Percentiles rank a stretch among this genome's conserved stretches.
These are phyloP conservation scores for Podarcis siculus DNA, from an alignment of 2,797 vertebrate genomes.

Conservation along the genomic window DNA sequence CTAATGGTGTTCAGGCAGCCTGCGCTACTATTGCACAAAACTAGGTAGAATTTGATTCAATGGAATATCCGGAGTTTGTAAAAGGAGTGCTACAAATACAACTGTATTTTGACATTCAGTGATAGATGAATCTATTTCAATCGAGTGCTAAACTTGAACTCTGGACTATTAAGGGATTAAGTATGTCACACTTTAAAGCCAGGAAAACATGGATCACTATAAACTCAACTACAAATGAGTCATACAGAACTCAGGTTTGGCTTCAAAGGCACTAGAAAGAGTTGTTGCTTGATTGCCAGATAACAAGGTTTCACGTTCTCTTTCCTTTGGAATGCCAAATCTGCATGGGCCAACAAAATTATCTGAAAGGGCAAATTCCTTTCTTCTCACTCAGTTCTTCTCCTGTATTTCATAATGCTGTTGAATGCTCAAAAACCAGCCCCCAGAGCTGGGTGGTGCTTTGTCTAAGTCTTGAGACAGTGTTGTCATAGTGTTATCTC, in stretches of 20 bases:
- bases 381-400: constrained; percentile 1
- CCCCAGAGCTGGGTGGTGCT: not conserved
- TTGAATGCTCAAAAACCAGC: not conserved
- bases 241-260: not conserved
- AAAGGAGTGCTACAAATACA: not conserved
- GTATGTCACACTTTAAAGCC: not conserved
- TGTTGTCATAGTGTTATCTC: no score
- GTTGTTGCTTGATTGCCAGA: not conserved
- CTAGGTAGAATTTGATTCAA: not conserved
- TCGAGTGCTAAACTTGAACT: not conserved
- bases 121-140: constrained; percentile 15
- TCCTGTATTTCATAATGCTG: not conserved
- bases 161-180: constrained; percentile 1
- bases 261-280: not conserved
- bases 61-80: not conserved
- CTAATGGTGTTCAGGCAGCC: not conserved
- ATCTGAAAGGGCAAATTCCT: constrained; percentile 12
- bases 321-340: not conserved
- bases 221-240: not conserved
- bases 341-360: not conserved
- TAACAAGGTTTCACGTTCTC: constrained; percentile 8
- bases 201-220: constrained; percentile 14
- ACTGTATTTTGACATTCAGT: not conserved
- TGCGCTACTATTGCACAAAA: not conserved
- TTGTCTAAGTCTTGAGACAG: not conserved